Evolutionary conservation across 2,113 vertebrate species (phyloP).

Genomic region (Vulpes lagopus): DNA sequence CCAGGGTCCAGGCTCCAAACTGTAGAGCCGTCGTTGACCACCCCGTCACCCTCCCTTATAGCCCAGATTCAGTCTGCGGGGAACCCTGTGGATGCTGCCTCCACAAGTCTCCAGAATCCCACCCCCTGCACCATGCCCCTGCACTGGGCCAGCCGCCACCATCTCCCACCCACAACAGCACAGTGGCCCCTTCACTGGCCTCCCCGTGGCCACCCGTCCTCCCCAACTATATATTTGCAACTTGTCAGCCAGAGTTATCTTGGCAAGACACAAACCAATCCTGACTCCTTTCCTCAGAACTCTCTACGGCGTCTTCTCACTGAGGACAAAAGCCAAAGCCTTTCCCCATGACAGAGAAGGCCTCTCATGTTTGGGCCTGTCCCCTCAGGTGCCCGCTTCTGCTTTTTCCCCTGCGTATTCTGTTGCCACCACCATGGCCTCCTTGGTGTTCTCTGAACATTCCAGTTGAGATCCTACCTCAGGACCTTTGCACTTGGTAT

Average conservation of each 20-base stretch:
- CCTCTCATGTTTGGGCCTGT: background rate
- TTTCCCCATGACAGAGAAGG: background rate
- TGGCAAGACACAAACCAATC: background rate
- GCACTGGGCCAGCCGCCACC: background rate
- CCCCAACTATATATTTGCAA: background rate
- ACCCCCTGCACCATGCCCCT: rapidly evolving
- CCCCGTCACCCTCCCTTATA: no score
- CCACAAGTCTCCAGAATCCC: background rate
- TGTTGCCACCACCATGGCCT: no score
- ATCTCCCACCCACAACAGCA: rapidly evolving
- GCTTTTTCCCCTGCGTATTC: background rate
- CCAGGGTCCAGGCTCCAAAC: background rate
- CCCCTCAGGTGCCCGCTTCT: background rate
- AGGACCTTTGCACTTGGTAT: background rate
- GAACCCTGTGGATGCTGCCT: background rate
- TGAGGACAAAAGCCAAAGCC: background rate
- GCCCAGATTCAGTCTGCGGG: background rate
- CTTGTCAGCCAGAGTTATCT: background rate
- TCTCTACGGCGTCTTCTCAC: rapidly evolving
- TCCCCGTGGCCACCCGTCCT: background rate
- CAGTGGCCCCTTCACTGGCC: background rate
- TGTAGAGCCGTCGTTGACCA: background rate
- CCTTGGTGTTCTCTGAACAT: background rate
- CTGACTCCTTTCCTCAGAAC: background rate
- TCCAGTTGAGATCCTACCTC: background rate